Percentiles rank a stretch among this genome's conserved stretches.
Conservation (phyloP, 2,113 vertebrate species). For the Philantomba maxwellii region DNA sequence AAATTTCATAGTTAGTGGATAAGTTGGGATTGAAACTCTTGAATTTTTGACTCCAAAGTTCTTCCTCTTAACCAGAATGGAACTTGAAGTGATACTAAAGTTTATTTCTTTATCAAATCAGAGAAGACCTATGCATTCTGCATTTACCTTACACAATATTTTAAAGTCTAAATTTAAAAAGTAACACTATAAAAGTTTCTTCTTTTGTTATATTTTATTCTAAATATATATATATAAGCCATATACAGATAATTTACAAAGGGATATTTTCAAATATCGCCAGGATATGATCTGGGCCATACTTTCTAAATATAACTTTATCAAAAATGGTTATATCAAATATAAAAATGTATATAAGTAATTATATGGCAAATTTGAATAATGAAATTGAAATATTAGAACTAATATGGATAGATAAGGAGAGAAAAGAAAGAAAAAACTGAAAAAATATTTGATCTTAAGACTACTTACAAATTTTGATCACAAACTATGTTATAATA, state of each 20-base stretch:
- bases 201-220: neutral
- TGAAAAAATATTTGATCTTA: too few species aligned
- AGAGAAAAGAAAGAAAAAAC: too few species aligned
- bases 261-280: neutral
- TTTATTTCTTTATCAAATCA: neutral
- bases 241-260: neutral
- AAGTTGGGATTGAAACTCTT: neutral
- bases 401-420: too few species aligned
- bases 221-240: neutral
- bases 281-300: too few species aligned
- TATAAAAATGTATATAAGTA: neutral
- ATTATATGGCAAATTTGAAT: too few species aligned
- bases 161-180: neutral
- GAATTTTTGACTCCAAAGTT: neutral
- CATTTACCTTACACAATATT: neutral
- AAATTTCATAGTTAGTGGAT: neutral
- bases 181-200: neutral
- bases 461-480: too few species aligned
- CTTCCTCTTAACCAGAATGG: neutral
- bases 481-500: too few species aligned
- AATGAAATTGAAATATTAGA: too few species aligned
- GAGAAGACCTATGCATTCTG: neutral
- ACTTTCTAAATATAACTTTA: neutral
- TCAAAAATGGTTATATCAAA: neutral
- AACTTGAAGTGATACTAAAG: neutral